Percentiles rank a stretch among this genome's conserved stretches.
Conservation (phyloP, 2,888 invertebrate species). For the Gastracanthus pulcherrimus region DNA sequence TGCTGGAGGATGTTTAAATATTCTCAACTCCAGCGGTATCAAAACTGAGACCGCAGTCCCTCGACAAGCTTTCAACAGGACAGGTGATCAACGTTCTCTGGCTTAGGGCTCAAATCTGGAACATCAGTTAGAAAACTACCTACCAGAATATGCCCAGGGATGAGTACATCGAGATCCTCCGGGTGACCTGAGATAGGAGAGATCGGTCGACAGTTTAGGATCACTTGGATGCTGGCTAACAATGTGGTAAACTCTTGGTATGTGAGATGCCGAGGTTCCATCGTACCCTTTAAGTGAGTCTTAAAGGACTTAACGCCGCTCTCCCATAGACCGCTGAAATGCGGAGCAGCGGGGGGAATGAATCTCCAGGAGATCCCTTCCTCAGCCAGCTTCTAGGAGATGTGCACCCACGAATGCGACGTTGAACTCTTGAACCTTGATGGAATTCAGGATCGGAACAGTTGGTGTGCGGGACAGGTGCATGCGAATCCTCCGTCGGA, state of each 20-base stretch:
- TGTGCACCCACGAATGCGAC: no score
- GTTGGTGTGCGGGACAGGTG: no score
- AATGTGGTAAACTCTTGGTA: slow-evolving; percentile 61
- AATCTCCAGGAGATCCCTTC: slow-evolving; percentile 58
- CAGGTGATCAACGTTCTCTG: neutral
- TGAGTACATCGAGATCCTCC: slow-evolving; percentile 52
- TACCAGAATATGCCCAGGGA: slow-evolving; percentile 62
- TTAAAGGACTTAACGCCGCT: slow-evolving; percentile 66
- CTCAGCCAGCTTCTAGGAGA: neutral
- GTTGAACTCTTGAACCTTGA: no score
- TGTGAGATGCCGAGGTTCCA: slow-evolving; percentile 57
- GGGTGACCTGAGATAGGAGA: slow-evolving; percentile 51
- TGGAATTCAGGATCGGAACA: no score
- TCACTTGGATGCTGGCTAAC: slow-evolving; percentile 50
- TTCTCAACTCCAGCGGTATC: neutral
- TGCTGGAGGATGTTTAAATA: no score
- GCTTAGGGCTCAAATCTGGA: neutral
- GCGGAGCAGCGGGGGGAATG: slow-evolving; percentile 60
- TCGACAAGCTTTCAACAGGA: neutral
- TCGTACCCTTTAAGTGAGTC: slow-evolving; percentile 60
- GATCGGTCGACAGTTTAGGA: slow-evolving; percentile 57
- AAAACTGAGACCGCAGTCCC: neutral
- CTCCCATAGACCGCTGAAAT: slow-evolving; percentile 66
- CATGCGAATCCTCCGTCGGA: no score
- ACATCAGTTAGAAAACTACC: slow-evolving; percentile 54